Evolutionary conservation across 2,888 invertebrate species (phyloP).

Genomic region (Luperina nickerlii): DNA sequence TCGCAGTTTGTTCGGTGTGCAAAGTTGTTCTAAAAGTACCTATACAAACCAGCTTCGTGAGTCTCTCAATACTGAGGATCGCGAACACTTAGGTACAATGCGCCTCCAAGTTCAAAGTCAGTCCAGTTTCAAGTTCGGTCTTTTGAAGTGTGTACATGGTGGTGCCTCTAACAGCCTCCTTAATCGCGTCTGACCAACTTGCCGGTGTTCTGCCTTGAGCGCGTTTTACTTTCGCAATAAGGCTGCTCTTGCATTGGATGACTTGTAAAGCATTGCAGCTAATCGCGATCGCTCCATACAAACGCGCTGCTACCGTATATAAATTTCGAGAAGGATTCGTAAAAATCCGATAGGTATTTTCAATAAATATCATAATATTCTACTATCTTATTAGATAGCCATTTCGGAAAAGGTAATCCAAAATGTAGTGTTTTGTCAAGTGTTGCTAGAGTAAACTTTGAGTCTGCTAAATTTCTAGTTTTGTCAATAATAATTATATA

Average conservation of each 20-base stretch:
- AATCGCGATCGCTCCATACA: neutral
- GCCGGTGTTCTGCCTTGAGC: neutral
- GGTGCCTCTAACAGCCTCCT: neutral
- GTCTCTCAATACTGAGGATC: neutral
- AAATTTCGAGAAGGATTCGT: neutral
- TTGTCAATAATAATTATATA: no score
- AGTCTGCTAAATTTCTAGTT: no score
- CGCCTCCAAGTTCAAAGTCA: neutral
- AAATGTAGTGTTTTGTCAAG: no score
- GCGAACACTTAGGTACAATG: neutral
- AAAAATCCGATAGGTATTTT: no score
- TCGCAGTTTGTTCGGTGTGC: no score
- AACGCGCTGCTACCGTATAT: neutral
- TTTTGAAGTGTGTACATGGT: neutral
- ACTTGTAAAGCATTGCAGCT: no score
- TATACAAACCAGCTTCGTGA: neutral
- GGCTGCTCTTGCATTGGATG: neutral
- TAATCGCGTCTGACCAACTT: neutral
- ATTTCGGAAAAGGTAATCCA: no score
- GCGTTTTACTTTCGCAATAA: neutral
- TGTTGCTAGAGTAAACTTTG: no score
- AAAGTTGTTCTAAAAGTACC: neutral
- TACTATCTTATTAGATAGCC: no score
- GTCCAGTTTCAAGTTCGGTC: no score
- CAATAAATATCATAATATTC: no score